These are phyloP conservation scores for Ferdinandea cuprea DNA, from an alignment of 2,888 invertebrate genomes.

Conservation along the genomic window DNA sequence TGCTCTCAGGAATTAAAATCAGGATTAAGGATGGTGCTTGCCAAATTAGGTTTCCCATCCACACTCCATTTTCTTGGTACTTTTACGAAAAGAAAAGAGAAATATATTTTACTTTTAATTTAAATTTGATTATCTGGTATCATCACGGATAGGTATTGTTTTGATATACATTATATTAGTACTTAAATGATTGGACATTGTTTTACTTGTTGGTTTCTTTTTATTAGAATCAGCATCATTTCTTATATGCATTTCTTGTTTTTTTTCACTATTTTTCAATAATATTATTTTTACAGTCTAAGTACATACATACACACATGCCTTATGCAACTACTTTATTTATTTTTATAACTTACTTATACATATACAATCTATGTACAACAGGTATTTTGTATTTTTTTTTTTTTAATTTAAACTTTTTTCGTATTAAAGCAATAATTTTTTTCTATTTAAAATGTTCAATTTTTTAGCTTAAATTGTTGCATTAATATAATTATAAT, in stretches of 20 bases:
- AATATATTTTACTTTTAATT: too few species aligned
- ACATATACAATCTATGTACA: slow-evolving; percentile 68
- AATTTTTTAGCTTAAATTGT: slow-evolving; percentile 26
- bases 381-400: slow-evolving; percentile 49
- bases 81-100: too few species aligned
- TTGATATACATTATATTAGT: slow-evolving; percentile 23
- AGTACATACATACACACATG: slow-evolving; percentile 54
- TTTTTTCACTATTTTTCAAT: too few species aligned
- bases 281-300: slow-evolving; percentile 32
- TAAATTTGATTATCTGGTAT: slow-evolving; percentile 22
- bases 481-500: slow-evolving; percentile 63
- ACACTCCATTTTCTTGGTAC: too few species aligned
- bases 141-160: slow-evolving; percentile 1
- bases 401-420: slow-evolving; percentile 11
- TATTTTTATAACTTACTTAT: slow-evolving; percentile 38
- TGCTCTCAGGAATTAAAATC: too few species aligned
- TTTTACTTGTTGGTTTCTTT: slow-evolving; percentile 32
- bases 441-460: background rate
- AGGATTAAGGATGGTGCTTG: too few species aligned
- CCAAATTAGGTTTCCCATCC: too few species aligned
- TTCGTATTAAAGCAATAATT: slow-evolving; percentile 10
- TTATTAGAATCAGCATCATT: slow-evolving; percentile 9
- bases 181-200: slow-evolving; percentile 54
- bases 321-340: slow-evolving; percentile 20
- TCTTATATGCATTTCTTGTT: slow-evolving; percentile 13